Base-by-base conservation (phyloP, 2,113 vertebrate genomes). In the Callocephalon fimbriatum region DNA sequence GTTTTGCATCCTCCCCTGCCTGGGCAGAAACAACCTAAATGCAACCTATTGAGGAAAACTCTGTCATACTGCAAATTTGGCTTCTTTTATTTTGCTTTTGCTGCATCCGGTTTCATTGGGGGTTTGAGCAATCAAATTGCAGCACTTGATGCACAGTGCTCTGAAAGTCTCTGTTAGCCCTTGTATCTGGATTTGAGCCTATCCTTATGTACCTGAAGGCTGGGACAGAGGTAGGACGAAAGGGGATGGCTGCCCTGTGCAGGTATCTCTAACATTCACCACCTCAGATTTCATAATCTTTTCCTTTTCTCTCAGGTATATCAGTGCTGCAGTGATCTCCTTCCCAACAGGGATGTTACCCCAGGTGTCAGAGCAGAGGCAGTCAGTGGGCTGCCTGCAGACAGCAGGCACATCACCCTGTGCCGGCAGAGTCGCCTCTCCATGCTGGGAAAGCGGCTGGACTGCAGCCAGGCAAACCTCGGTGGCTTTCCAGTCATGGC, bases 221-320 rank as follows among this genome's bases (percentile, higher is more conserved):
- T 1, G 0, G 17, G 10, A 12, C 20, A 48, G 32, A 45, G 13
- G 5, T 4, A 19, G 51, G 51, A 12, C 0, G 0, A 62, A 80
- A 47, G 51, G 13, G 19, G 5, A n/a, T 0, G 0, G 38, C 31
- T 10, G 5, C 0, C 0, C 19, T 59, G 7, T 4, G 32, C 21
- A 12, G 56, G 9, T 44, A 11, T 40, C 48, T 35, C 31, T 48
- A 12, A 75, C 29, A 47, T 50, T 35, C 22, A 40, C 32, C 0
- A 0, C 45, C 51, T 62, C 0, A 0, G 21, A 20, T 56, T 31
- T 21, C 10, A 2, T 12, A 11, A 7, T n/a, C 22, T 32, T 45
- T 47, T 22, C 9, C 16, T 23, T 32, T 37, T 45, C 48, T 21
- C 1, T 9, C 12, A 4, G 32, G 22, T 44, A 2, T 25, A 14